Evolutionary conservation across 1,140 invertebrate genomes (phyloP).

Genomic region (Maniola jurtina): DNA sequence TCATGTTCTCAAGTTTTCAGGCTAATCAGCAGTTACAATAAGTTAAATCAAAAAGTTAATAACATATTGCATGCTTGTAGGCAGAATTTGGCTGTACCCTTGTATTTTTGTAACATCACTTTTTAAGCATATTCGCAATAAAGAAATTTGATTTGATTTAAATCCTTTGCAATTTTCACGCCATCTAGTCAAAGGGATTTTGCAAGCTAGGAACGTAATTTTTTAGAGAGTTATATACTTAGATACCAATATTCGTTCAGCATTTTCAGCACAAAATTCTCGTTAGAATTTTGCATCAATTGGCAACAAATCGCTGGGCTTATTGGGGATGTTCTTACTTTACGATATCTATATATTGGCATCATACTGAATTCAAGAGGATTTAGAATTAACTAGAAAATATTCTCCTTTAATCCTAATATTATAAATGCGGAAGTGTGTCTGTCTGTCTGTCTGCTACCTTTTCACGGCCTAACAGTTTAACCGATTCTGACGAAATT

Average conservation of each 20-base stretch:
- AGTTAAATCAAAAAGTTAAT: too few species aligned
- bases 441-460: too few species aligned
- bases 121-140: too few species aligned
- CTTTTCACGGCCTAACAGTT: too few species aligned
- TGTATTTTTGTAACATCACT: too few species aligned
- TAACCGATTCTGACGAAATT: too few species aligned
- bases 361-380: background rate
- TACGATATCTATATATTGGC: conserved; percentile 3
- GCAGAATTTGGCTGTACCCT: too few species aligned
- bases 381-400: background rate
- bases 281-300: conserved; percentile 8
- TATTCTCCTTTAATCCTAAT: background rate
- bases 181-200: background rate
- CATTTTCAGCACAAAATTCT: conserved; percentile 1
- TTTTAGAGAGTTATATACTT: background rate
- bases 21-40: too few species aligned
- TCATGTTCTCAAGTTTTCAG: too few species aligned
- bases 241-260: background rate
- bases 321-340: background rate
- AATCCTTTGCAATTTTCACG: background rate
- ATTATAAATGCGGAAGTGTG: too few species aligned
- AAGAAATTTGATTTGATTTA: too few species aligned
- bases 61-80: too few species aligned
- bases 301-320: conserved; percentile 4
- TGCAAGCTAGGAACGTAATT: background rate